These are phyloP conservation scores for Caradrina kadenii DNA, from an alignment of 2,888 invertebrate species.

Conservation along the genomic window DNA sequence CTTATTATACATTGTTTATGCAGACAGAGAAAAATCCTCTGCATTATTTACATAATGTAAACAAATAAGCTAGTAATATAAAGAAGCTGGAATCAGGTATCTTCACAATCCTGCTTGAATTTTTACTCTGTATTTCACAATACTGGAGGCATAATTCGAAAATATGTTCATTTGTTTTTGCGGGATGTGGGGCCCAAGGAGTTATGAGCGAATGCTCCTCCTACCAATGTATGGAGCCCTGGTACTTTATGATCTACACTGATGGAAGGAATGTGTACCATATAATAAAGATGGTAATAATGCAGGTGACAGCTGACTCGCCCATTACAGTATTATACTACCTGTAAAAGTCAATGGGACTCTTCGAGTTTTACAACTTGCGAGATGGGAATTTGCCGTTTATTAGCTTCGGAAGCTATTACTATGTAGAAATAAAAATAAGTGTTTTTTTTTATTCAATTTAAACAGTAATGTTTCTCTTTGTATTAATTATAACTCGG, in stretches of 20 bases:
- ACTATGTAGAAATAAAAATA: not conserved
- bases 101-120: slow-evolving; percentile 23
- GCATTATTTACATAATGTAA: slow-evolving; percentile 17
- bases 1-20: not conserved
- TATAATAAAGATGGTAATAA: slow-evolving; percentile 53
- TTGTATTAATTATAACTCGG: not conserved
- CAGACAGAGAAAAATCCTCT: not conserved
- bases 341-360: slow-evolving; percentile 57
- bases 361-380: slow-evolving; percentile 49
- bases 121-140: slow-evolving; percentile 10
- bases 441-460: slow-evolving; percentile 8
- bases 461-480: not conserved
- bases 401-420: slow-evolving; percentile 29
- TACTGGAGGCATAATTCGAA: slow-evolving; percentile 42
- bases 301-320: slow-evolving; percentile 47
- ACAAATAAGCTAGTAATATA: slow-evolving; percentile 23
- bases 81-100: slow-evolving; percentile 15
- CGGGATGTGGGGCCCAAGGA: slow-evolving; percentile 32
- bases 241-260: slow-evolving; percentile 57
- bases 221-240: slow-evolving; percentile 35
- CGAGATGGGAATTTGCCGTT: slow-evolving; percentile 44
- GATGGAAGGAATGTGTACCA: slow-evolving; percentile 52
- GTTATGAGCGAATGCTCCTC: slow-evolving; percentile 47
- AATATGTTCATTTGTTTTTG: slow-evolving; percentile 54
- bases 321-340: slow-evolving; percentile 38